Evolutionary conservation across 2,797 vertebrate species (phyloP), one percentile per base, ranked within the genome.

Genomic region (Strix occidentalis): DNA sequence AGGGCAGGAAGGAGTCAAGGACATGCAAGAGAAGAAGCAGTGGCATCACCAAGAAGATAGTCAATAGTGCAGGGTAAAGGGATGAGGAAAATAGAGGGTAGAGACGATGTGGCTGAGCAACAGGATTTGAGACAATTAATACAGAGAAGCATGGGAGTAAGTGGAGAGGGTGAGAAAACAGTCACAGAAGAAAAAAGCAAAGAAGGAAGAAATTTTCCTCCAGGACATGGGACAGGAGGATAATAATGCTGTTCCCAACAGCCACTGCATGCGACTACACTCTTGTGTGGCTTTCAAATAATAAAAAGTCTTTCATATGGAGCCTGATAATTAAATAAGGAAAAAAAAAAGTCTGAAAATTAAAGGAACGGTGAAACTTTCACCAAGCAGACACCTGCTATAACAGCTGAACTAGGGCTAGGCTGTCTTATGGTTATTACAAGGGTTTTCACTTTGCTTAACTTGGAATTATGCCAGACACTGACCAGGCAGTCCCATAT

Each of bases 401-500:
- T 56, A 87, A 31, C 80, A 94, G 66, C 78, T 90, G 89, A 96
- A 43, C 48, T 31, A 41, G 48, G 19, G 53, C 60, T 60, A 37
- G 57, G 10, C 66, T 91, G 16, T 68, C 45, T 76, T 72, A 64
- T 35, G 23, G n/a, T 10, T 79, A 31, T 79, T 79, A 77, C 45
- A 92, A 85, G 39, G 48, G 53, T 77, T 96, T 93, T 87, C 66
- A 87, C 60, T 94, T 78, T 89, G 64, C 78, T 87, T 84, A 31
- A 37, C 26, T 80, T 95, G 95, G 84, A 96, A 68, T 74, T 70
- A 13, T 41, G 78, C 81, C 92, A 93, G 75, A 5, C 28, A 79
- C 35, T 87, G 84, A 77, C 84, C 75, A 77, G 1, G 9, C 18
- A 87, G 14, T 14, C 60, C 45, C 56, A 64, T 0, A 0, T 63